Conservation (phyloP, 2,797 vertebrate species). For the Morelia viridis region DNA sequence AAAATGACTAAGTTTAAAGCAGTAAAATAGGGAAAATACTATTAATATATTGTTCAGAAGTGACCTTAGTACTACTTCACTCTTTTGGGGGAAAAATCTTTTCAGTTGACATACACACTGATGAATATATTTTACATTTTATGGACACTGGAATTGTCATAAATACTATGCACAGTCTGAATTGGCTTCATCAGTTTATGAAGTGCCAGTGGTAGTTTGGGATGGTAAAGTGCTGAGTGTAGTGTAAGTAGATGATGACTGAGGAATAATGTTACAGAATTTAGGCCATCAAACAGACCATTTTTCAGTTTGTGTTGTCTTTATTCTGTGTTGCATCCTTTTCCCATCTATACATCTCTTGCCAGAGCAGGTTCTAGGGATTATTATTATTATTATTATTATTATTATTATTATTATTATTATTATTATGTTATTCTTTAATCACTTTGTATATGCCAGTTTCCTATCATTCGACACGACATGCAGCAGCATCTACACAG, state of each 20-base stretch:
- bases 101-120: conserved; percentile 63
- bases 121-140: conserved; percentile 68
- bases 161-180: conserved; percentile 74
- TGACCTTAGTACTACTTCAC: conserved; percentile 83
- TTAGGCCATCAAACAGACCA: conserved; percentile 64
- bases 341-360: conserved; percentile 61
- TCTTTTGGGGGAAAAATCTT: conserved; percentile 66
- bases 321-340: conserved; percentile 67
- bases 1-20: conserved; percentile 69
- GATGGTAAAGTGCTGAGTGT: conserved; percentile 54
- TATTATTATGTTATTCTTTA: conserved; percentile 61
- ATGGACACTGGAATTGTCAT: conserved; percentile 71
- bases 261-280: conserved; percentile 58
- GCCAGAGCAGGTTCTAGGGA: conserved; percentile 67
- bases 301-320: conserved; percentile 72
- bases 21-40: conserved; percentile 60
- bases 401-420: neutral
- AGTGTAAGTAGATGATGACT: conserved; percentile 48
- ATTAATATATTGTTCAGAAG: conserved; percentile 78
- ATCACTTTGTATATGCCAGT: conserved; percentile 57
- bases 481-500: neutral
- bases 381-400: conserved; percentile 40
- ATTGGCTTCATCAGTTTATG: conserved; percentile 54
- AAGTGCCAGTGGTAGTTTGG: conserved; percentile 64
- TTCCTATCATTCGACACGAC: neutral